phyloP scores from a whole-genome alignment of 1,140 invertebrate species.

The Maconellicoccus hirsutus region DNA sequence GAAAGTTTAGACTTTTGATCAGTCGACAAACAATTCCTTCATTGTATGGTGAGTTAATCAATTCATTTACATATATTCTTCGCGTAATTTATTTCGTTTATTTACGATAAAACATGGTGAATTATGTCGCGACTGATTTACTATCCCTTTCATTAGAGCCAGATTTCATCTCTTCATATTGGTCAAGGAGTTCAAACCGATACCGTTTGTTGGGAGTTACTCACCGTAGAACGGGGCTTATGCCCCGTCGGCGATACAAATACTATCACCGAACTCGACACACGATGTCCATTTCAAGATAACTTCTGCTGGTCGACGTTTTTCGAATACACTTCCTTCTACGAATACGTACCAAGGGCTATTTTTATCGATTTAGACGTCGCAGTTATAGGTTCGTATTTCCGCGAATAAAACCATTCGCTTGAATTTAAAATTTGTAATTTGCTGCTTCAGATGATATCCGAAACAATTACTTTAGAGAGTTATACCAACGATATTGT shows the following conservation, averaged over 20 bases:
- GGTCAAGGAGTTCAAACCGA: slow-evolving; percentile 66
- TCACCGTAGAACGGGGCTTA: slow-evolving; percentile 60
- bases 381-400: slow-evolving; percentile 46
- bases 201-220: slow-evolving; percentile 54
- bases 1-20: no score
- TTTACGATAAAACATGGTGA: no score
- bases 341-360: slow-evolving; percentile 60
- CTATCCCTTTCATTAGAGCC: slow-evolving; percentile 29
- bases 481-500: slow-evolving; percentile 64
- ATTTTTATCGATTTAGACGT: slow-evolving; percentile 71
- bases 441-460: slow-evolving; percentile 47
- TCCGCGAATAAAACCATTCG: no score
- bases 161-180: slow-evolving; percentile 54
- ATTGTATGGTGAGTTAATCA: no score
- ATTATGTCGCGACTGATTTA: no score
- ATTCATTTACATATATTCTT: no score
- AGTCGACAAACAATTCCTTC: no score
- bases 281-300: background rate
- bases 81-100: no score
- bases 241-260: slow-evolving; percentile 42
- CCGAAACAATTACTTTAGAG: slow-evolving; percentile 54
- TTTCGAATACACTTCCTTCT: slow-evolving; percentile 49
- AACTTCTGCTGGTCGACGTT: slow-evolving; percentile 48
- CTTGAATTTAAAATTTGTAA: background rate
- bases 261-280: background rate